phyloP scores from a whole-genome alignment of 2,113 vertebrate species.

The Bos javanicus region DNA sequence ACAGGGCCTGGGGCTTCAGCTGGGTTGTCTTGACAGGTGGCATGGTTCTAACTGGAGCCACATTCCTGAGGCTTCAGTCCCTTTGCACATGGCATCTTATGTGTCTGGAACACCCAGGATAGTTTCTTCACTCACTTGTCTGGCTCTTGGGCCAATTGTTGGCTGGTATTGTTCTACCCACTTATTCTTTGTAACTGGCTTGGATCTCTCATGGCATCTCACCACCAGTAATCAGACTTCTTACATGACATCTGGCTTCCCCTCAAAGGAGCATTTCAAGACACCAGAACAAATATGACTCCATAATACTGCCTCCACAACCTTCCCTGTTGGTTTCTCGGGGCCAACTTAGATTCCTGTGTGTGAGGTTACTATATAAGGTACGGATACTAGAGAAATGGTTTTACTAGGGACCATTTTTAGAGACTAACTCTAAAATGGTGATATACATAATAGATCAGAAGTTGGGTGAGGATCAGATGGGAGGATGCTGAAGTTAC shows the following conservation, averaged over 20 bases:
- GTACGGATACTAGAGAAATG: background rate
- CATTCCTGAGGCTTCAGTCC: background rate
- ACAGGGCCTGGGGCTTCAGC: background rate
- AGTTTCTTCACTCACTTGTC: background rate
- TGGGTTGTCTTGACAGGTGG: background rate
- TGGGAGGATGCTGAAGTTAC: background rate
- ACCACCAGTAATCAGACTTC: background rate
- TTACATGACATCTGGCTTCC: background rate
- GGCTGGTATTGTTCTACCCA: background rate
- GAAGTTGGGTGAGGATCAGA: background rate
- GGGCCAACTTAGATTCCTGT: background rate
- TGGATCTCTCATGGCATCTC: background rate
- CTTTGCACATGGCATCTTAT: background rate
- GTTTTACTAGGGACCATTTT: background rate
- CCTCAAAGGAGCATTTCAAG: background rate
- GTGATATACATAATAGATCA: background rate
- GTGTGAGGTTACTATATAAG: background rate
- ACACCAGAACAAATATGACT: background rate
- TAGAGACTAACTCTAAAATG: background rate
- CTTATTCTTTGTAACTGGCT: background rate
- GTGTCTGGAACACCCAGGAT: background rate
- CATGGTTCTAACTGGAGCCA: background rate
- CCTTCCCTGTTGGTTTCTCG: background rate
- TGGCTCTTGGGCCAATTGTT: background rate
- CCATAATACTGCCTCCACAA: accelerated